Evolutionary conservation across 2,797 vertebrate species (phyloP), one percentile per base, ranked within the genome.

Genomic region (Lithobates pipiens): DNA sequence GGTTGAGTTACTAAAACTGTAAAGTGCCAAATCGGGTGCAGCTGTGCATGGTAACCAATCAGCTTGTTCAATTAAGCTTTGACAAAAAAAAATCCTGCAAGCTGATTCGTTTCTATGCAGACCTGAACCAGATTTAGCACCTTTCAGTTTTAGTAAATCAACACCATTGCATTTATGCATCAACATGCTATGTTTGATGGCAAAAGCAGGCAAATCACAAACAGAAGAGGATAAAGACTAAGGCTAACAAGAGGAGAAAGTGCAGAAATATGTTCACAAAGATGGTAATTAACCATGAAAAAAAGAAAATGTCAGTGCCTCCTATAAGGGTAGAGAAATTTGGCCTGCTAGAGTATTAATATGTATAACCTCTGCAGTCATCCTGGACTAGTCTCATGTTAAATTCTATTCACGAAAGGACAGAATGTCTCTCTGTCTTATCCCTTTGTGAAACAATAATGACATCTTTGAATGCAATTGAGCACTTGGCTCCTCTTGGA

Each of bases 401-500:
- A 80, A 68, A 87, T 79, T 78, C 76, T 70, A 68, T 83, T 83
- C 76, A 75, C 70, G 83, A 65, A 76, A 68, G 42, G 76, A 87
- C 81, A 80, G 76, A 32, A 87, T 80, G 63, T 70, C 70, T 83
- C 57, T 72, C 63, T 78, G 76, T 87, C 42, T 70, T 71, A 87
- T 83, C 76, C 46, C 50, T 70, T 63, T 75, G 70, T 84, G 76
- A 70, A 54, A 61, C 46, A 84, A 83, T 87, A 87, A 87, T 87
- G 86, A 78, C 79, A 87, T 86, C 85, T 86, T 44, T 79, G 85
- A 83, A 77, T 87, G 86, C 69, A 87, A 87, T 76, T 87, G 81
- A 87, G 71, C 72, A 67, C 76, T 44, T 61, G 42, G 63, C 71
- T 83, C 21, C 69, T 10, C n/a, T 80, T 76, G 32, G 32, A 78